Percentiles rank a stretch among this genome's conserved stretches.
Conservation (phyloP, 2,888 invertebrate species). For the Tiliacea citrago region DNA sequence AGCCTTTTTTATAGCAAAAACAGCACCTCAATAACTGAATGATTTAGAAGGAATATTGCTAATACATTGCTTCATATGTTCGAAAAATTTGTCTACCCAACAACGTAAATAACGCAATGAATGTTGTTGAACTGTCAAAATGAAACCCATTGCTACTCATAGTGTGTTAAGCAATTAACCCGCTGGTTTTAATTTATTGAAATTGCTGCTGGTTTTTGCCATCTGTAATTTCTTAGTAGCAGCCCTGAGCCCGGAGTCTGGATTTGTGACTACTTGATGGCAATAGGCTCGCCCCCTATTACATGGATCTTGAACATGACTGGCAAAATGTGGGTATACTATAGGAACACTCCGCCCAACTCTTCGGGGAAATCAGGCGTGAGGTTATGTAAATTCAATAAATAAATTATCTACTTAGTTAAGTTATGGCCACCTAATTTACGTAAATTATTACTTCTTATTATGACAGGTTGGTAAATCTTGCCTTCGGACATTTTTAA, state of each 20-base stretch:
- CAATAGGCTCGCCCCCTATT: background rate
- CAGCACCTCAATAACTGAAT: no score
- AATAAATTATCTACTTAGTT: slow-evolving; percentile 1
- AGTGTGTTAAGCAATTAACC: no score
- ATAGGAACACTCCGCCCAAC: background rate
- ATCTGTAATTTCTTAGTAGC: no score
- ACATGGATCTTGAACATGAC: background rate
- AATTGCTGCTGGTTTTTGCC: background rate
- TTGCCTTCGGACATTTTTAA: slow-evolving; percentile 32
- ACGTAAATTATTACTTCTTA: slow-evolving; percentile 31
- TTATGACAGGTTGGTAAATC: slow-evolving; percentile 25
- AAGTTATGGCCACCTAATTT: slow-evolving; percentile 9
- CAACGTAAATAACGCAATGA: no score
- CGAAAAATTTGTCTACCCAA: no score
- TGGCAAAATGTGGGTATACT: no score
- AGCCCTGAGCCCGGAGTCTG: no score
- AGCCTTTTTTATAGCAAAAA: background rate
- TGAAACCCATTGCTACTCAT: no score
- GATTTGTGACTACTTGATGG: background rate
- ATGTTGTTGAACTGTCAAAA: no score
- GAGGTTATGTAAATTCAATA: background rate
- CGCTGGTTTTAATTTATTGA: background rate
- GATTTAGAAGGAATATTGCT: no score
- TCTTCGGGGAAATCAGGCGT: background rate
- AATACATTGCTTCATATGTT: no score